Base-by-base conservation (phyloP, 2,888 invertebrate species). In the Dryobotodes eremita region DNA sequence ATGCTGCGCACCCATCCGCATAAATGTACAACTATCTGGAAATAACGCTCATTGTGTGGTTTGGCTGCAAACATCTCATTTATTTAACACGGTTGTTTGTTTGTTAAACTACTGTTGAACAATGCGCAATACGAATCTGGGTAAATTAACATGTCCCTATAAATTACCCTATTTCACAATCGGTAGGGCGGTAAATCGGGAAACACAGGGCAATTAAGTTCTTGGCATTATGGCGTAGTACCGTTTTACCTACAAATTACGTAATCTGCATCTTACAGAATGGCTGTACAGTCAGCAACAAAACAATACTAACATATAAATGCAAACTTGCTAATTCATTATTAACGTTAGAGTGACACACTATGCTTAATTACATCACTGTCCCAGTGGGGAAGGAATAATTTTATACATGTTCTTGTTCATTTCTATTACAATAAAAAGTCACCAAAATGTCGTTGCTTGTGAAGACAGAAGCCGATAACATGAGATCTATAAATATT, bases 201-300 rank as follows among this genome's bases (percentile, higher is more conserved):
- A 59, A 84, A 84, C 84, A 79, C 53, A 59, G 85, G 69, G 62
- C 84, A 82, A 82, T 82, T 79, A 84, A 80, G 72, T 64, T 79
- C 80, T 79, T 82, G 57, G 68, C 26, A 71, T 62, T 55, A 59
- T 59, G 59, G 59, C 59, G 55, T 59, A 57, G 68, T 55, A 55
- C 20, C 53, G 61, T 77, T 66, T 68, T 57, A 83, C 66, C 61
- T 31, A 83, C 62, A 84, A 71, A 84, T 71, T 79, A 79, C 84
- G 53, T 68, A 23, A 71, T 84, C 79, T 71, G 84, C 79, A 84
- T 82, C 71, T 84, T 79, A 79, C 62, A 36, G n/a, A 81, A 55
- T 62, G 11, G 53, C 3, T 48, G n/a, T 55, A 75, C 46, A 59
- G 31, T 59, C 26, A 36, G 36, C 6, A 46, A 74, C n/a, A 36